Base-by-base conservation (phyloP, 2,888 invertebrate species). In the Copidosoma aretas region DNA sequence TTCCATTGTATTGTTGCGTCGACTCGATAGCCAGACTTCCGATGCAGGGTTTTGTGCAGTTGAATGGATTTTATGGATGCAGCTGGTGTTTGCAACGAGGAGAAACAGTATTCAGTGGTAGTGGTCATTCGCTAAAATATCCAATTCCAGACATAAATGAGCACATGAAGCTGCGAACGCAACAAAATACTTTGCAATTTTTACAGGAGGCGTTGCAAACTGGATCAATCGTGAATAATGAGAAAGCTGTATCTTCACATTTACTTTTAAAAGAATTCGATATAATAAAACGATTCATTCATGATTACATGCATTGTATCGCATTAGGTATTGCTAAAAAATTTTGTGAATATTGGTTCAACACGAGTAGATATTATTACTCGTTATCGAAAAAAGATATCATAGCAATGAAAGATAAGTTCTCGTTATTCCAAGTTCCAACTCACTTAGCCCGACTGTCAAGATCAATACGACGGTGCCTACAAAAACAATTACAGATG, bases 291-390 rank as follows among this genome's bases (percentile, higher is more conserved):
- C 58, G 70, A 24, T 74, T 72, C 56, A 65, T 65, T 0, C 71
- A 71, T 3, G 72, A 74, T 65, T 60, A 54, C n/a, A 72, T 73
- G 71, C 71, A 73, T 24, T 62, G 53, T 52, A 21, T 52, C 15
- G 41, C 32, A 51, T 21, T 69, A 22, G 73, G 73, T 3, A 58
- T 70, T 1, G 62, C 17, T 1, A 65, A 64, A 49, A 67, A 72
- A 65, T 68, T 67, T 60, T 49, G 22, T 4, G 19, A 54, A 8
- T 68, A 67, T 60, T 68, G 73, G 73, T 58, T 73, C 32, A 24
- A 41, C 52, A 21, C 8, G 15, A 67, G 15, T 43, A 39, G 57
- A 17, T 43, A 21, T n/a, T 2, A 22, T 10, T 39, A 41, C 39
- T 68, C 58, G 17, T 54, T 67, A 56, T 46, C 43, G 12, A 46